Evolutionary conservation across 1,140 invertebrate species (phyloP), one percentile per base, ranked within the genome.

Genomic region (Penaeus indicus): DNA sequence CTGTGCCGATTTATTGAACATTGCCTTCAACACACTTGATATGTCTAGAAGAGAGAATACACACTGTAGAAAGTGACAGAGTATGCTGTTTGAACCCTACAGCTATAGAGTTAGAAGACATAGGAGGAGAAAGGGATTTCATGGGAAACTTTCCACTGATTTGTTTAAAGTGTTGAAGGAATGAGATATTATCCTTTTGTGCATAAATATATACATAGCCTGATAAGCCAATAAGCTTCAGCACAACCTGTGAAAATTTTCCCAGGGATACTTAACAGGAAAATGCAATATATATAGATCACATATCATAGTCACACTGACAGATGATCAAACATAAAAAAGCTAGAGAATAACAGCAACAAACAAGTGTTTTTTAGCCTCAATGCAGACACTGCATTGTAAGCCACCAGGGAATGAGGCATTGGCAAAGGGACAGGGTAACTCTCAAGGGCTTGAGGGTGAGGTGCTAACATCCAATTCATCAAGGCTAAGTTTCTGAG

Each of bases 1-100:
- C 89, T 86, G 80, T 84, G 89, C 89, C 80, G 89, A 90, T 90
- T 90, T 90, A 90, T 90, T 90, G 89, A 90, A 90, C 89, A 90
- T 90, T 82, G 89, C 89, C 85, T 78, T 90, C 89, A 90, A 86
- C 89, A 90, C 89, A 86, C 89, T 86, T 86, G 89, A 90, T 86
- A 90, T 90, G 89, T 90, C 89, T 90, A 90, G 89, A 90, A 90
- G 84, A 90, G 84, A 88, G 85, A 90, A 90, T 72, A 89, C 77
- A 85, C 79, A 89, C 88, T 78, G 63, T 89, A 75, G 62, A 85
- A 63, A 82, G 80, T 88, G 64, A 80, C 38, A 62, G n/a, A 67
- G 32, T 64, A 69, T 69, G 62, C 82, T 84, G 82, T 84, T 84
- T 84, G 82, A 42, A 84, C 64, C 62, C 82, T 84, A 84, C 82